phyloP scores from a whole-genome alignment of 2,888 invertebrate species.

The Rhaphigaster nebulosa region DNA sequence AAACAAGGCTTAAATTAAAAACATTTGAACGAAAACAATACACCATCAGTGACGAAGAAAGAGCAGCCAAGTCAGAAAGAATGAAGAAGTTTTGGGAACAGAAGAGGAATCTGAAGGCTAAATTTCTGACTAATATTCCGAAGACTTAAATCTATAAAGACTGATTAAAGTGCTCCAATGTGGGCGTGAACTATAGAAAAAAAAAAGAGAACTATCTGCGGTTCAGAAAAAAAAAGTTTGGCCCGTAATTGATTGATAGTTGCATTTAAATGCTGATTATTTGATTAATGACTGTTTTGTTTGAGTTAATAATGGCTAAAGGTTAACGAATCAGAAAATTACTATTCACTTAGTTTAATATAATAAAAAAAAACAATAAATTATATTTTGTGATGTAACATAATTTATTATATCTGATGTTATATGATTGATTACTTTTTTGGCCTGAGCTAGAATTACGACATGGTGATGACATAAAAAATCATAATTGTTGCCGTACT shows the following conservation, averaged over 20 bases:
- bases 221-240: background rate
- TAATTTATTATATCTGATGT: background rate
- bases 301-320: slow-evolving; percentile 1
- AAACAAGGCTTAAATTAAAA: too few relatives aligned
- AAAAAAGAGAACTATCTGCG: background rate
- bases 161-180: too few relatives aligned
- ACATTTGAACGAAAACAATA: too few relatives aligned
- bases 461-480: background rate
- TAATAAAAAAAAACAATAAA: background rate
- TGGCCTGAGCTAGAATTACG: background rate
- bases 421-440: background rate
- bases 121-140: too few relatives aligned
- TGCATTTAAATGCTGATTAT: background rate
- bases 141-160: too few relatives aligned
- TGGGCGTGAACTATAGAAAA: too few relatives aligned
- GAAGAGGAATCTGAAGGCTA: too few relatives aligned
- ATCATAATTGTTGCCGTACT: background rate
- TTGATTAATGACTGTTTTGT: slow-evolving; percentile 6
- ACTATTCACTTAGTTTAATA: background rate
- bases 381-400: background rate
- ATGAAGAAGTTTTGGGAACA: too few relatives aligned
- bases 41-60: too few relatives aligned
- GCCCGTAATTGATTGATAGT: background rate
- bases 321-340: slow-evolving; percentile 21
- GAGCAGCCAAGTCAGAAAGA: too few relatives aligned